Conservation (phyloP, 2,113 vertebrate species). For the Athene cunicularia region DNA sequence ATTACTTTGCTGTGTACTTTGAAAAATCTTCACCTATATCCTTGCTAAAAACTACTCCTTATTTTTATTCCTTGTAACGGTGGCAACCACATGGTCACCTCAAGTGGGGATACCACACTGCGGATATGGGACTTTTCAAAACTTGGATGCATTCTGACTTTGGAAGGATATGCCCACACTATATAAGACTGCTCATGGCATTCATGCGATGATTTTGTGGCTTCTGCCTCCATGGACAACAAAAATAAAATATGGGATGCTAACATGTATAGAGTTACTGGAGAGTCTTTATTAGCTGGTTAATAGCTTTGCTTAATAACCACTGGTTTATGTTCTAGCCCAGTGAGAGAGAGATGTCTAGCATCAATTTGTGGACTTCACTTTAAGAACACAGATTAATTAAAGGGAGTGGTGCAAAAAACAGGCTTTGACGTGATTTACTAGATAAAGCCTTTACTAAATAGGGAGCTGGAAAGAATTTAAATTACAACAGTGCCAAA, state of each 20-base stretch:
- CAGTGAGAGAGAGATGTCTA: not conserved
- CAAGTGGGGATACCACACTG: conserved; percentile 76
- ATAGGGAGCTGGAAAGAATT: not conserved
- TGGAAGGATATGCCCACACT: conserved; percentile 74
- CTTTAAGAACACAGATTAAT: not conserved
- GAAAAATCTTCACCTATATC: rapidly evolving
- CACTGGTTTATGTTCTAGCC: not conserved
- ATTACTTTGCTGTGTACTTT: not conserved
- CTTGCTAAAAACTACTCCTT: not conserved
- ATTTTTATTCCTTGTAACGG: not conserved
- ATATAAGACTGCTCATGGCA: conserved; percentile 83
- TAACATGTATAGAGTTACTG: conserved; percentile 65
- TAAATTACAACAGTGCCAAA: not conserved
- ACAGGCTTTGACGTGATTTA: not conserved
- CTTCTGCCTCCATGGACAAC: conserved; percentile 83
- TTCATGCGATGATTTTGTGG: conserved; percentile 80
- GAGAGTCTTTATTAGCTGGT: not conserved
- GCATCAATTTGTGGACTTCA: not conserved
- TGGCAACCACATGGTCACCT: conserved; percentile 75
- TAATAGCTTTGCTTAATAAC: not conserved
- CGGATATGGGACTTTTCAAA: conserved; percentile 77
- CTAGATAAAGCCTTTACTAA: not conserved
- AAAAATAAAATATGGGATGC: conserved; percentile 83
- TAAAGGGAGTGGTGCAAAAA: not conserved
- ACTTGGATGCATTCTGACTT: conserved; percentile 68